Base-by-base conservation (phyloP, 1,140 invertebrate genomes). In the Heliothis subflexa region DNA sequence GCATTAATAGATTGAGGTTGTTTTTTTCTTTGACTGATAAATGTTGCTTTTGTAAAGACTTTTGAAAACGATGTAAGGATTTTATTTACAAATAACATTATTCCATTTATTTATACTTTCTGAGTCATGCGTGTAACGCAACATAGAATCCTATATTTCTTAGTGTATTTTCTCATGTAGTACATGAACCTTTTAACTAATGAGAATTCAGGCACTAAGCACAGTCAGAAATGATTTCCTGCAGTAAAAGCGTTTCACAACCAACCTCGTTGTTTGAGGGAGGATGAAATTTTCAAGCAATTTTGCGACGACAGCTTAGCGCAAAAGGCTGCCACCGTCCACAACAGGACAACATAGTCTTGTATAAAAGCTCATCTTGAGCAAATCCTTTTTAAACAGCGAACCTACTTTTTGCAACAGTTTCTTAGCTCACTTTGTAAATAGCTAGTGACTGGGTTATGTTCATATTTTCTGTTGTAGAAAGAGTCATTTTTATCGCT, bases 281-380 rank as follows among this genome's bases (percentile, higher is more conserved):
- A 64, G 79, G 68, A 80, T 83, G 62, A 82, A 82, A 81, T 82
- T 83, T 80, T 80, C 33, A 80, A 81, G 70, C 78, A 83, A 81
- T 81, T 83, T 83, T 76, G 62, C 49, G 54, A 64, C 64, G 73
- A 72, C 72, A 76, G 75, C 83, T 85, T 77, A 85, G 66, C 61
- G 78, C 62, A 71, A 83, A 83, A 85, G 59, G 40, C 66, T 81
- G 75, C 70, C 61, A 75, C 5, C 64, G 78, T 83, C 81, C 64
- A 73, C 76, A 78, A 81, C 78, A 81, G 47, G 66, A 49, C 54
- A 49, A 61, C 71, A 78, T 75, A 85, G 80, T 79, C 83, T 83
- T 87, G 74, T 86, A 85, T 83, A 86, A 83, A 83, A 78, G 54
- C 73, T 83, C 81, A 79, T 83, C 83, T 80, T 85, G 45, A 66